Conservation (phyloP, 2,888 invertebrate genomes). For the Habroteleia sp. region DNA sequence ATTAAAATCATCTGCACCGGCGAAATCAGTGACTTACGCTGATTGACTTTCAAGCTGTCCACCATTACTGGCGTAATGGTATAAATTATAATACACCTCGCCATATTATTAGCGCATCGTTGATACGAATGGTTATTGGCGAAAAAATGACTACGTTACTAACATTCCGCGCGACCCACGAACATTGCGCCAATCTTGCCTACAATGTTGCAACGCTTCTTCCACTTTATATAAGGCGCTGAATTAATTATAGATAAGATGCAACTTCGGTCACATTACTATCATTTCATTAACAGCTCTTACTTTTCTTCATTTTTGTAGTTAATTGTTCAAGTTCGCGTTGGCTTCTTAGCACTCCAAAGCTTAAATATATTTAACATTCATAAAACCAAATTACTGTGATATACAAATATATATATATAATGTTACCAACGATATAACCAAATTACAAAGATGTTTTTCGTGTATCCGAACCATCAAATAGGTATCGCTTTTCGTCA, state of each 20-base stretch:
- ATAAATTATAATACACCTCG: constrained; percentile 59
- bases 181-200: constrained; percentile 17
- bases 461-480: too few relatives aligned
- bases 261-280: background rate
- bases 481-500: too few relatives aligned
- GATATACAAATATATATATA: too few relatives aligned
- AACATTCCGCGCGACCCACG: constrained; percentile 3
- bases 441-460: too few relatives aligned
- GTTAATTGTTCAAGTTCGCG: too few relatives aligned
- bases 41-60: constrained; percentile 61
- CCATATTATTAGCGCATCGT: constrained; percentile 61
- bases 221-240: constrained; percentile 7
- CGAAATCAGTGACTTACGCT: constrained; percentile 60
- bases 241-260: constrained; percentile 13
- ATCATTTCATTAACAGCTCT: constrained; percentile 7
- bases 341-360: too few relatives aligned
- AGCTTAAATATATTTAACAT: too few relatives aligned
- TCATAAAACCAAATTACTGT: too few relatives aligned
- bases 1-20: constrained; percentile 61
- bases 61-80: constrained; percentile 53
- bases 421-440: too few relatives aligned
- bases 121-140: constrained; percentile 53
- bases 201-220: constrained; percentile 19
- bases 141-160: constrained; percentile 37
- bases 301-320: too few relatives aligned